phyloP scores from a whole-genome alignment of 2,888 invertebrate species.

The Xanthorhoe spadicearia region DNA sequence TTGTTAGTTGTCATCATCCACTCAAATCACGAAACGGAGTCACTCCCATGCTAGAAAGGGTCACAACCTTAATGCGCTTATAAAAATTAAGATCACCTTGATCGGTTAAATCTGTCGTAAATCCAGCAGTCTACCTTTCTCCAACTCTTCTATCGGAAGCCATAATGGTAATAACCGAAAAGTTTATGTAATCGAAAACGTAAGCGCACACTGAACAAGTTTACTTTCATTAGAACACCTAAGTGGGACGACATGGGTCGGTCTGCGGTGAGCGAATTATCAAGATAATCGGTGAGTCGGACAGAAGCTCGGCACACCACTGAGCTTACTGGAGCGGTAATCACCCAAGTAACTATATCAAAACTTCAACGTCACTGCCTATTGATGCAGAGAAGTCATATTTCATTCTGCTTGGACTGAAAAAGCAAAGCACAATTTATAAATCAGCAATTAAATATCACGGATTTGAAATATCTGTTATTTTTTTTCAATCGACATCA shows the following conservation, averaged over 20 bases:
- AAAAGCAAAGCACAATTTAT: too few species aligned
- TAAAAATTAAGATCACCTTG: neutral
- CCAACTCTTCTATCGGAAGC: slow-evolving; percentile 4
- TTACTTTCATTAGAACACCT: slow-evolving; percentile 55
- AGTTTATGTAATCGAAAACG: slow-evolving; percentile 23
- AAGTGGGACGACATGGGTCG: slow-evolving; percentile 40
- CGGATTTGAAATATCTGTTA: too few species aligned
- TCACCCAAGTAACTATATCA: slow-evolving; percentile 3
- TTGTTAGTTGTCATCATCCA: too few species aligned
- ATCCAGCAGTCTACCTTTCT: slow-evolving; percentile 1
- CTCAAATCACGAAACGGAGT: too few species aligned
- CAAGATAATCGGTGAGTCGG: slow-evolving; percentile 46
- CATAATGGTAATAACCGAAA: slow-evolving; percentile 9
- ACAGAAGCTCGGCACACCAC: slow-evolving; percentile 25
- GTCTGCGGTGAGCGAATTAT: slow-evolving; percentile 53
- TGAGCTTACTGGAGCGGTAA: neutral
- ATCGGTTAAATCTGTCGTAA: neutral
- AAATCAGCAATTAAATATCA: too few species aligned
- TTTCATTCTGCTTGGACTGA: too few species aligned
- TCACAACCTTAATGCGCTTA: neutral
- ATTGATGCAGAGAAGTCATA: neutral
- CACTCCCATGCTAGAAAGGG: too few species aligned
- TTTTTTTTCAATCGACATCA: too few species aligned
- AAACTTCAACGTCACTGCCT: neutral
- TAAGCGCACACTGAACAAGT: slow-evolving; percentile 39